These are phyloP conservation scores for Tylochromis polylepis DNA, from an alignment of 2,113 vertebrate species.

Conservation along the genomic window DNA sequence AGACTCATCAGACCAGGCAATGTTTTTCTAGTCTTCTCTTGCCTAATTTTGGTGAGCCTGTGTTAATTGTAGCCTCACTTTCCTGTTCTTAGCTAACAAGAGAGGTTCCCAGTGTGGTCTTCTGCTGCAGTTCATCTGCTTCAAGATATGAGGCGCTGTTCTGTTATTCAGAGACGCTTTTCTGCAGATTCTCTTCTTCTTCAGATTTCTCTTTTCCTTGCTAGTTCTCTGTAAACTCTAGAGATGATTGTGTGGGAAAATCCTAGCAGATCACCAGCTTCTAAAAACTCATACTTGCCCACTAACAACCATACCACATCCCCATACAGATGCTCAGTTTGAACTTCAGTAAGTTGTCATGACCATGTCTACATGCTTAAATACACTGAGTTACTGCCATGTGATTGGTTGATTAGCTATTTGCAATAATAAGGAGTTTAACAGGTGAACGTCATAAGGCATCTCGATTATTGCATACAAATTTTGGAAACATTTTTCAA, in stretches of 20 bases:
- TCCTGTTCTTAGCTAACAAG: not conserved
- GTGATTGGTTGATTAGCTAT: not conserved
- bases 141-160: not conserved
- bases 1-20: not conserved
- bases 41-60: not conserved
- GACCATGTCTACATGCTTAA: not conserved
- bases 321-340: not conserved
- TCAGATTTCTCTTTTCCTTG: not conserved
- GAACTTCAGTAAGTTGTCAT: not conserved
- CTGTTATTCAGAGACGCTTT: not conserved
- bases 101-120: not conserved
- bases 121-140: not conserved
- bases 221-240: not conserved
- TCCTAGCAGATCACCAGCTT: not conserved
- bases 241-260: not conserved
- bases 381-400: not conserved
- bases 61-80: not conserved
- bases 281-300: not conserved
- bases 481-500: not conserved
- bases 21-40: not conserved
- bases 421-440: not conserved
- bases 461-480: not conserved
- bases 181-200: not conserved
- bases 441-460: not conserved
- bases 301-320: not conserved